Evolutionary conservation across 2,888 invertebrate genomes (phyloP).

Genomic region (Alloscopus bannaensis): DNA sequence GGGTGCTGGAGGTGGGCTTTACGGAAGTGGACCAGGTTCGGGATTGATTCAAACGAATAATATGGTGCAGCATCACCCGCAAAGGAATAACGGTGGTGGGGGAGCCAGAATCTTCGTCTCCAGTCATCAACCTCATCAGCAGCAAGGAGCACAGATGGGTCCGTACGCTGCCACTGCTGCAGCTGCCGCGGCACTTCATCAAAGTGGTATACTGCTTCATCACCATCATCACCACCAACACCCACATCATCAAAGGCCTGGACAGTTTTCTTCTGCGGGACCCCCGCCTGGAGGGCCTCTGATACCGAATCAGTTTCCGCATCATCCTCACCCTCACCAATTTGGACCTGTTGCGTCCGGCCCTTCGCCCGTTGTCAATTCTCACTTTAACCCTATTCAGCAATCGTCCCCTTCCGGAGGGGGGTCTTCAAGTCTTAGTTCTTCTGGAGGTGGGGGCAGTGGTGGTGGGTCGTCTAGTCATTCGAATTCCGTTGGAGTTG

Average conservation of each 20-base stretch:
- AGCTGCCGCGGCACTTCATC: slow-evolving; percentile 36
- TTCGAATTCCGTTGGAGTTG: slow-evolving; percentile 20
- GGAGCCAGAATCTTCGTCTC: slow-evolving; percentile 44
- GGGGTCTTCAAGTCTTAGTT: slow-evolving; percentile 6
- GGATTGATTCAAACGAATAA: slow-evolving; percentile 8
- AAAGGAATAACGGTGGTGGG: slow-evolving; percentile 31
- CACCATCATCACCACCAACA: slow-evolving; percentile 29
- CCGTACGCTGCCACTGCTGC: slow-evolving; percentile 20
- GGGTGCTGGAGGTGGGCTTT: slow-evolving; percentile 53
- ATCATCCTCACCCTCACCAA: slow-evolving; percentile 20
- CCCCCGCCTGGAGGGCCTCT: slow-evolving; percentile 12
- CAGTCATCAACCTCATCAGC: slow-evolving; percentile 38
- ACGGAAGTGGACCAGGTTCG: slow-evolving; percentile 6
- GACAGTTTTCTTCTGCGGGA: slow-evolving; percentile 23
- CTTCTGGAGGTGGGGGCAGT: background rate
- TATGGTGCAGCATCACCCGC: slow-evolving; percentile 45
- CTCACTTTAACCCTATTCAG: slow-evolving; percentile 20
- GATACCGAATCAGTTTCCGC: slow-evolving; percentile 29
- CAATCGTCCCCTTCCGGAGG: slow-evolving; percentile 10
- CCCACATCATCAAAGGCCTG: slow-evolving; percentile 23
- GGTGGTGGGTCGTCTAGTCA: background rate
- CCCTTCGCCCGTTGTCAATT: background rate
- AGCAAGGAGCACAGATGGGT: slow-evolving; percentile 30
- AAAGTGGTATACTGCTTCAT: slow-evolving; percentile 33
- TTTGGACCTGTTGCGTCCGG: slow-evolving; percentile 23